Conservation (phyloP, 2,113 vertebrate genomes). For the Ictalurus punctatus region DNA sequence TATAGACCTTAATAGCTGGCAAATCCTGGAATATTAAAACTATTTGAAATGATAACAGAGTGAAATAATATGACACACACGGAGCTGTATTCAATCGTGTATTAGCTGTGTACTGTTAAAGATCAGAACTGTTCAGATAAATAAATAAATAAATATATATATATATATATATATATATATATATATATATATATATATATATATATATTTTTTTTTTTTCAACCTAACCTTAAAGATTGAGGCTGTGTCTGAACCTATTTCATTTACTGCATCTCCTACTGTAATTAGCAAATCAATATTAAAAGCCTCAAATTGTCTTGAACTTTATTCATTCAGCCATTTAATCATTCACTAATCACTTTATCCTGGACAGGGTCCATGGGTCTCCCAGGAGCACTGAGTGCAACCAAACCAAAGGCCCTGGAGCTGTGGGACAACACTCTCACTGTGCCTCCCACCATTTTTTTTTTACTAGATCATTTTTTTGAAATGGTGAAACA, state of each 20-base stretch:
- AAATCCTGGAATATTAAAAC: neutral
- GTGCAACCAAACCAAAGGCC: no score
- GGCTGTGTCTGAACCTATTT: neutral
- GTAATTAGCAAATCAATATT: neutral
- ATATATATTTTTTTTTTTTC: no score
- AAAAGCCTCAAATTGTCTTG: neutral
- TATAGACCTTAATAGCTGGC: neutral
- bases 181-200: no score
- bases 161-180: no score
- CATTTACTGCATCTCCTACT: neutral
- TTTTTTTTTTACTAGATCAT: no score
- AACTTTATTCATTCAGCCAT: no score
- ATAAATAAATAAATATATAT: no score
- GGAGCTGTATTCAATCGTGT: neutral
- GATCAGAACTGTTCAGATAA: neutral
- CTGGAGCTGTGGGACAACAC: no score
- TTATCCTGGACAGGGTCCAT: neutral
- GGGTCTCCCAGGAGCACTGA: no score
- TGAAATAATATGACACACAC: neutral
- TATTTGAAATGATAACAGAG: neutral
- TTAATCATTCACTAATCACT: neutral
- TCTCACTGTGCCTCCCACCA: no score
- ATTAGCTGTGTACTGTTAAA: neutral
- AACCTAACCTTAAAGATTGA: neutral
- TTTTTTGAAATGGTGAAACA: no score